Evolutionary conservation across 2,113 vertebrate genomes (phyloP).

Genomic region (Symphodus melops): DNA sequence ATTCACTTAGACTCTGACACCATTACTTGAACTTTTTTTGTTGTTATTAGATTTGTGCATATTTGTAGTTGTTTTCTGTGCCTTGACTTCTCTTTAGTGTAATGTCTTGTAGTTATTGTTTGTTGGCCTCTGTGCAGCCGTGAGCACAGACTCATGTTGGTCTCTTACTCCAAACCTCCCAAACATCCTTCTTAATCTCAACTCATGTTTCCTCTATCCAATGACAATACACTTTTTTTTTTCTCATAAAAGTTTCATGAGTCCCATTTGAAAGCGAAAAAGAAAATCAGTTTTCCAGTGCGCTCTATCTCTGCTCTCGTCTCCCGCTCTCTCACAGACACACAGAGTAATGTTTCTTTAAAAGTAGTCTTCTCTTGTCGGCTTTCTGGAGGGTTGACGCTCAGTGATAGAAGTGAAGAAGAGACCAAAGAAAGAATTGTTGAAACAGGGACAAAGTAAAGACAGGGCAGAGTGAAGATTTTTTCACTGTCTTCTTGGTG

Average conservation of each 20-base stretch:
- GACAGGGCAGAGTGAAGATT: slow-evolving; percentile 2
- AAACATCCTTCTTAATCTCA: slow-evolving; percentile 20
- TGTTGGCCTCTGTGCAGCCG: slow-evolving; percentile 1
- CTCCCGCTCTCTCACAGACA: slow-evolving; percentile 4
- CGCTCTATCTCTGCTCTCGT: not conserved
- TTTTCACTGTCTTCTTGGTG: slow-evolving; percentile 1
- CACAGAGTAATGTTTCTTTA: slow-evolving; percentile 10
- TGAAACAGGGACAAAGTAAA: slow-evolving; percentile 23
- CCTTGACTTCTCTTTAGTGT: slow-evolving; percentile 4
- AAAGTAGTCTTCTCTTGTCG: slow-evolving; percentile 25
- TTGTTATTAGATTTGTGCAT: not conserved
- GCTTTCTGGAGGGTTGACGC: slow-evolving; percentile 15
- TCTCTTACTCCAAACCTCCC: slow-evolving; percentile 10
- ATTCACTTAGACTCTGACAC: not conserved
- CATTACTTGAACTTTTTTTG: slow-evolving; percentile 22
- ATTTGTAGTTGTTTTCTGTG: not conserved
- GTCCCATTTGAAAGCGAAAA: slow-evolving; percentile 39
- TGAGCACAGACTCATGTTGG: not conserved
- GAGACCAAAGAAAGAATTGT: slow-evolving; percentile 26
- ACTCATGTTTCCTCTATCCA: slow-evolving; percentile 32
- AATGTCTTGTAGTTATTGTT: slow-evolving; percentile 16
- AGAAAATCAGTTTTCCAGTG: slow-evolving; percentile 30
- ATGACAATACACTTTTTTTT: slow-evolving; percentile 37
- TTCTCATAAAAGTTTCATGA: slow-evolving; percentile 60
- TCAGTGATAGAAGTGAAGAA: slow-evolving; percentile 34